Conservation (phyloP, 2,113 vertebrate species). For the Coptodon bakossiorum region DNA sequence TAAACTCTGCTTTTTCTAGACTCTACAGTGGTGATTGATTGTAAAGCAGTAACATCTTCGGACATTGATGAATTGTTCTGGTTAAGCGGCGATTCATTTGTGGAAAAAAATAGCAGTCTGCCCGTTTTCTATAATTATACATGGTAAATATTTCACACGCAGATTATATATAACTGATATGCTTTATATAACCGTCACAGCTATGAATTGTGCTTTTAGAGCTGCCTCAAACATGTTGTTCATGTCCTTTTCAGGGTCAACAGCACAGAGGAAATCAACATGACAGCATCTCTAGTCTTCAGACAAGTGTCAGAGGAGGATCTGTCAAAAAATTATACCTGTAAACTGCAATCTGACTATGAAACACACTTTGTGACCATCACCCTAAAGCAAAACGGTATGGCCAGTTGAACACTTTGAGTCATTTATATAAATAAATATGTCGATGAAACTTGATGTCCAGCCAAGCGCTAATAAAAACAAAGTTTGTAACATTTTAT, state of each 20-base stretch:
- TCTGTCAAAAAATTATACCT: slow-evolving; percentile 22
- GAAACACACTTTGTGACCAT: background rate
- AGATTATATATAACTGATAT: accelerated
- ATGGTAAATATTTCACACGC: background rate
- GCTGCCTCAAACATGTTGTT: background rate
- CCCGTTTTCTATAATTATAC: background rate
- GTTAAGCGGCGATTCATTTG: background rate
- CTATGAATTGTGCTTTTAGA: background rate
- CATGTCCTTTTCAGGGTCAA: background rate
- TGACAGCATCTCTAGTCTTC: slow-evolving; percentile 24
- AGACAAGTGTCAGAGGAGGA: slow-evolving; percentile 2
- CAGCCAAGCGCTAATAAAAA: background rate
- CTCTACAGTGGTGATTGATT: background rate
- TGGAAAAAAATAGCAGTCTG: background rate
- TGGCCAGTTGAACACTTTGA: background rate
- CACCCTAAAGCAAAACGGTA: background rate
- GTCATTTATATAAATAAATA: accelerated
- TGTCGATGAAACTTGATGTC: background rate
- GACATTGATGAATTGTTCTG: background rate
- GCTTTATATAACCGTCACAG: accelerated
- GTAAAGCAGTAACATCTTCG: background rate
- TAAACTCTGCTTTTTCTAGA: slow-evolving; percentile 9
- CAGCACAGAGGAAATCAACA: accelerated
- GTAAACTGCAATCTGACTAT: background rate
- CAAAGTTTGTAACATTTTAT: accelerated